phyloP scores from a whole-genome alignment of 1,140 invertebrate genomes.

The Protaetia brevitarsis region DNA sequence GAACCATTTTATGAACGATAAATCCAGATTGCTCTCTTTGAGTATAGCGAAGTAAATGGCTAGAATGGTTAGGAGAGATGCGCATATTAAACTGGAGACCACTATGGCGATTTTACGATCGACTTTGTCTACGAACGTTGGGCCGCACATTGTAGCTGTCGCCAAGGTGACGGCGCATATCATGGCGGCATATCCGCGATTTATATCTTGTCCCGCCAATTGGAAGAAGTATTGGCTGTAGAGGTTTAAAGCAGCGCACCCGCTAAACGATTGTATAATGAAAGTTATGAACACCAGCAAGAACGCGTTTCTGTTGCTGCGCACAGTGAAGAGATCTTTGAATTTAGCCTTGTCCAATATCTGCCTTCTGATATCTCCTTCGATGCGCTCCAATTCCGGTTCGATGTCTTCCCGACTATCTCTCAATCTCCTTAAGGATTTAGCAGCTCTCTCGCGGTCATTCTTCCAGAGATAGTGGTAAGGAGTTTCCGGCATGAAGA shows the following conservation, averaged over 20 bases:
- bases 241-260: constrained; percentile 60
- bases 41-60: constrained; percentile 58
- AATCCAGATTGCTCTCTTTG: constrained; percentile 45
- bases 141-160: constrained; percentile 58
- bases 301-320: constrained; percentile 62
- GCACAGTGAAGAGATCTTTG: constrained; percentile 56
- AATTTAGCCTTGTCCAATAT: constrained; percentile 52
- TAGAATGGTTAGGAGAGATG: constrained; percentile 44
- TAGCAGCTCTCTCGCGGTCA: constrained; percentile 57
- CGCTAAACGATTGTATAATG: constrained; percentile 58
- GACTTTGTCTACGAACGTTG: constrained; percentile 63
- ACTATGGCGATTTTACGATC: constrained; percentile 65
- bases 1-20: constrained; percentile 39
- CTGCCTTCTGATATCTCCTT: constrained; percentile 53
- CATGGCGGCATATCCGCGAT: constrained; percentile 59
- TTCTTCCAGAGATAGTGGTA: constrained; percentile 64
- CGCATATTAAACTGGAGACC: constrained; percentile 55
- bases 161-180: constrained; percentile 59
- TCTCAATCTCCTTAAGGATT: constrained; percentile 61
- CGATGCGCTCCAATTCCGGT: constrained; percentile 61
- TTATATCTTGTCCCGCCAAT: constrained; percentile 57
- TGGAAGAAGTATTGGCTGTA: constrained; percentile 59
- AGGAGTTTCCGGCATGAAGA: constrained; percentile 75
- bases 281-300: constrained; percentile 48
- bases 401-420: constrained; percentile 55